Evolutionary conservation across 1,140 invertebrate species (phyloP).

Genomic region (Hermatobates lingyangjiaoensis): DNA sequence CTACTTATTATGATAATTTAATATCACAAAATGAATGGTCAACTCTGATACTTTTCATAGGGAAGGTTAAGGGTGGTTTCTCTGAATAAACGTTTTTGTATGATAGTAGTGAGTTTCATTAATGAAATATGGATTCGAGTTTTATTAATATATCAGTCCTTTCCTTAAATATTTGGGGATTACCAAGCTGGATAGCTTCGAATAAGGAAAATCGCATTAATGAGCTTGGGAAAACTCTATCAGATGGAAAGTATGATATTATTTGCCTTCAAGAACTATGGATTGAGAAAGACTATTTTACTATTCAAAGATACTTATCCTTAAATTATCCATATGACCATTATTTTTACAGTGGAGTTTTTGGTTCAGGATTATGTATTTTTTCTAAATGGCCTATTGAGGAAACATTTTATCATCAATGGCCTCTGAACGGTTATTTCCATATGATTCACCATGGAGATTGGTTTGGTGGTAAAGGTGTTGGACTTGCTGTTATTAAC

Average conservation of each 20-base stretch:
- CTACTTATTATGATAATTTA: no score
- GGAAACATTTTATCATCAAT: conserved; percentile 77
- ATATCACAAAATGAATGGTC: no score
- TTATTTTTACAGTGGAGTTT: conserved; percentile 86
- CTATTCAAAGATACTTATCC: conserved; percentile 38
- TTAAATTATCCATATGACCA: conserved; percentile 58
- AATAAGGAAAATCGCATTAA: conserved; percentile 51
- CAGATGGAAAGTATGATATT: conserved; percentile 54
- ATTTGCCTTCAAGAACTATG: conserved; percentile 88
- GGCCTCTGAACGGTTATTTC: conserved; percentile 89
- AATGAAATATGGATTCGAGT: neutral
- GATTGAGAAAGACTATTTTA: conserved; percentile 55
- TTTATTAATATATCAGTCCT: neutral
- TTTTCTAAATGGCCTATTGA: conserved; percentile 74
- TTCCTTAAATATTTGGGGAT: conserved; percentile 2
- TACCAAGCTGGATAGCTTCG: conserved; percentile 28
- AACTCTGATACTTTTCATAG: no score
- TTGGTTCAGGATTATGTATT: conserved; percentile 81
- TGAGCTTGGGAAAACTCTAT: conserved; percentile 58
- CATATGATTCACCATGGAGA: conserved; percentile 93
- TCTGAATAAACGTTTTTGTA: no score
- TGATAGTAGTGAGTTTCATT: no score
- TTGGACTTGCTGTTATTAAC: conserved; percentile 67
- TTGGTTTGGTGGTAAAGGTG: conserved; percentile 95
- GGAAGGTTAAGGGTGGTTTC: no score